phyloP scores from a whole-genome alignment of 2,797 vertebrate genomes.

The Etheostoma nigrum region DNA sequence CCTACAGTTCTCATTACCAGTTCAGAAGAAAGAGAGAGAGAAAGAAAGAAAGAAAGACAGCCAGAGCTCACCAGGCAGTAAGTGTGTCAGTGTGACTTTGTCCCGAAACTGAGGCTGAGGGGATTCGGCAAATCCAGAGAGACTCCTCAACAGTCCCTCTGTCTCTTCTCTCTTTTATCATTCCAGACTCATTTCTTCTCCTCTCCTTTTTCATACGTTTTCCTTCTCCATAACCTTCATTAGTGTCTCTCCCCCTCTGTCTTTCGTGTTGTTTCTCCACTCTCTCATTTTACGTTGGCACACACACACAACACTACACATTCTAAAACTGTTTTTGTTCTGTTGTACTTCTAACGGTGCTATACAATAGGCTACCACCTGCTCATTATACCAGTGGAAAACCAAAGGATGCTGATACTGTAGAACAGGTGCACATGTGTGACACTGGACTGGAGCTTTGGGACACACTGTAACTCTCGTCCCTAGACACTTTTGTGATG shows the following conservation, averaged over 20 bases:
- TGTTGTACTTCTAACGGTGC: slow-evolving; percentile 50
- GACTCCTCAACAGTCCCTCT: slow-evolving; percentile 62
- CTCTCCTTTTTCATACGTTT: slow-evolving; percentile 42
- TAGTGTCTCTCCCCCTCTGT: slow-evolving; percentile 42
- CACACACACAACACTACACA: slow-evolving; percentile 20
- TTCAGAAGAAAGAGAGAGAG: slow-evolving; percentile 46
- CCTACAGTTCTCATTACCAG: slow-evolving; percentile 70
- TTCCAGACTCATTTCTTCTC: slow-evolving; percentile 51
- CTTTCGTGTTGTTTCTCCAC: slow-evolving; percentile 40
- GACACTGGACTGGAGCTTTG: slow-evolving; percentile 1
- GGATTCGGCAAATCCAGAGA: slow-evolving; percentile 74
- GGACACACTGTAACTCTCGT: slow-evolving; percentile 2
- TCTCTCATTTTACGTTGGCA: slow-evolving; percentile 41
- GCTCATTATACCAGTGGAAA: slow-evolving; percentile 62
- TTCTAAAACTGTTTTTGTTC: slow-evolving; percentile 49
- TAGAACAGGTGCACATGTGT: slow-evolving; percentile 25
- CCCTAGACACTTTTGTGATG: background rate
- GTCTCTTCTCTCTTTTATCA: slow-evolving; percentile 56
- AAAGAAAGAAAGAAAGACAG: slow-evolving; percentile 18
- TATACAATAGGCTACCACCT: slow-evolving; percentile 53
- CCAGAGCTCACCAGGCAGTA: slow-evolving; percentile 61
- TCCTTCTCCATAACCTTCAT: slow-evolving; percentile 66
- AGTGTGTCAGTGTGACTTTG: slow-evolving; percentile 82
- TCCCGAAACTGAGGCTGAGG: slow-evolving; percentile 67
- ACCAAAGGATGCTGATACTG: slow-evolving; percentile 38